phyloP scores from a whole-genome alignment of 2,797 vertebrate species.

The Pseudomugil tenellus region DNA sequence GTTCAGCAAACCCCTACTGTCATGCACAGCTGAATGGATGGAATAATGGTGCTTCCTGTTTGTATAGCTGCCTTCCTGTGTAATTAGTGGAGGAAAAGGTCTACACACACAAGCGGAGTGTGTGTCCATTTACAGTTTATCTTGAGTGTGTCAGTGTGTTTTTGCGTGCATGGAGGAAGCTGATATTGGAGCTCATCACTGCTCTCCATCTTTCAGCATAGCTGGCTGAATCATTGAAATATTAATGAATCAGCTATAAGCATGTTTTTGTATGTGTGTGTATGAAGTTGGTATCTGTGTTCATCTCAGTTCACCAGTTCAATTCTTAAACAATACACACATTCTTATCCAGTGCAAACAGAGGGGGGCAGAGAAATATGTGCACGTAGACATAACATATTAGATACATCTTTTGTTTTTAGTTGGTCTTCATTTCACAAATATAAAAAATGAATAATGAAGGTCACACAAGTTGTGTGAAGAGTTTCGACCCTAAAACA shows the following conservation, averaged over 20 bases:
- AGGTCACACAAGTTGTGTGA: not conserved
- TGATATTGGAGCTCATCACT: conserved; percentile 45
- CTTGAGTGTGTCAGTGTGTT: conserved; percentile 1
- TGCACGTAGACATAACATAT: conserved; percentile 2
- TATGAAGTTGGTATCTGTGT: not conserved
- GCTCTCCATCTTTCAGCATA: conserved; percentile 71
- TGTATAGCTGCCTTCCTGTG: conserved; percentile 65
- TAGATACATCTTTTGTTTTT: conserved; percentile 4
- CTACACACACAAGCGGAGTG: not conserved
- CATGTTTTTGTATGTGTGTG: conserved; percentile 33
- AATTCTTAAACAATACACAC: not conserved
- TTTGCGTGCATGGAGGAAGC: conserved; percentile 13
- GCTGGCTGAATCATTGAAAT: conserved; percentile 72
- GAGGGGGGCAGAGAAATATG: not conserved
- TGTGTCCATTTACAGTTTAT: not conserved
- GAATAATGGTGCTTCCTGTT: conserved; percentile 68
- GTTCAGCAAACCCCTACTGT: no score
- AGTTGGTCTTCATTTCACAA: not conserved
- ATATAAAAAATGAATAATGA: not conserved
- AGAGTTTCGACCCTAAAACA: not conserved
- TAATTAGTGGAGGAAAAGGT: conserved; percentile 54
- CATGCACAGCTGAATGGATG: conserved; percentile 33
- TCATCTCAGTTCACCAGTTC: not conserved
- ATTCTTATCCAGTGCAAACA: not conserved
- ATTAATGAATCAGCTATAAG: conserved; percentile 74